Evolutionary conservation across 2,113 vertebrate genomes (phyloP).

Genomic region (Notiomystis cincta): DNA sequence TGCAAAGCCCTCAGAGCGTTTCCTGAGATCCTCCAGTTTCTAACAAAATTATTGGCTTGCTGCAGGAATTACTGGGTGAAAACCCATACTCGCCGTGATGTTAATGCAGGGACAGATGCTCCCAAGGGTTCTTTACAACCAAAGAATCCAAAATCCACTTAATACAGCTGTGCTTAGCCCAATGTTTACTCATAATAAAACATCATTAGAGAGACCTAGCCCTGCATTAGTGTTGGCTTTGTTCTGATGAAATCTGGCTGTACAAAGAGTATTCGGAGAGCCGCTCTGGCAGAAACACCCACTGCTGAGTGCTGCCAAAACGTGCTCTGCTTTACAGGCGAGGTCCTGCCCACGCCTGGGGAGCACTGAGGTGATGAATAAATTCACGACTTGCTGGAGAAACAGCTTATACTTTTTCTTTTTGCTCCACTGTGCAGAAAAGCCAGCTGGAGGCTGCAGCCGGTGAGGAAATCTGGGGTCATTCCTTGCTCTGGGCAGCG

Average conservation of each 20-base stretch:
- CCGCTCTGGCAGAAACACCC: background rate
- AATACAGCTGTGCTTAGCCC: background rate
- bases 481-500: background rate
- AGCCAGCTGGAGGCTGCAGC: background rate
- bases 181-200: slow-evolving; percentile 44
- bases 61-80: background rate
- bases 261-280: background rate
- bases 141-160: slow-evolving; percentile 11
- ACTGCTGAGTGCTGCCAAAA: accelerated
- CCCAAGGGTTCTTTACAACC: background rate
- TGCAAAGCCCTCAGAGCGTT: background rate
- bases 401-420: background rate
- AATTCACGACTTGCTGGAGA: background rate
- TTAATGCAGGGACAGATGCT: background rate
- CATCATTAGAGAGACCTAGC: background rate
- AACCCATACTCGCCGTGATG: accelerated
- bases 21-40: background rate
- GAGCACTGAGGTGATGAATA: background rate
- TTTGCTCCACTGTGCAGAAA: background rate
- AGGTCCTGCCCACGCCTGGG: background rate
- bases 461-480: background rate
- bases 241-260: background rate
- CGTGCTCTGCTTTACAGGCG: background rate
- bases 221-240: background rate
- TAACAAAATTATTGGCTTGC: background rate